Conservation (phyloP, 2,797 vertebrate species). For the Sebastes oblongus region DNA sequence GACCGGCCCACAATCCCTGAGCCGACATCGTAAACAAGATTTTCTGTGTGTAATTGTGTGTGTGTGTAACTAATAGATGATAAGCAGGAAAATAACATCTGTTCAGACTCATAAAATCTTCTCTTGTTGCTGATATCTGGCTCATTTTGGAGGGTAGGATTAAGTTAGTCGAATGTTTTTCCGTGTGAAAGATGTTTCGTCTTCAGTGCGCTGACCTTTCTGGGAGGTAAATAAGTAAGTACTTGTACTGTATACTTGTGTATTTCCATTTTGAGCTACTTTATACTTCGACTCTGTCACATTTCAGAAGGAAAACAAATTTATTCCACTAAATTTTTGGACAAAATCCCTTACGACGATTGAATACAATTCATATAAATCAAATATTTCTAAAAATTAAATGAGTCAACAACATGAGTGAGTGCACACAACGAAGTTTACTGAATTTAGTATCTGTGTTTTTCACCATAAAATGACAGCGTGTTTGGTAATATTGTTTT, state of each 20-base stretch:
- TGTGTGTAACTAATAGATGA: slow-evolving; percentile 33
- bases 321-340: too few species aligned
- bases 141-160: slow-evolving; percentile 24
- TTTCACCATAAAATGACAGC: too few species aligned
- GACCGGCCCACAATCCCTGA: slow-evolving; percentile 24
- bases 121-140: slow-evolving; percentile 20
- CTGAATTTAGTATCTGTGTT: too few species aligned
- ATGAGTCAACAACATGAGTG: too few species aligned
- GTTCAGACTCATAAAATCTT: slow-evolving; percentile 44
- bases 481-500: too few species aligned
- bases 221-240: background rate
- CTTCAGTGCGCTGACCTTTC: background rate
- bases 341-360: too few species aligned
- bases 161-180: slow-evolving; percentile 10
- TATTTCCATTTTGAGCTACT: background rate
- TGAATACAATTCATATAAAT: too few species aligned
- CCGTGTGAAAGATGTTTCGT: slow-evolving; percentile 9
- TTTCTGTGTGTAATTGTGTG: slow-evolving; percentile 28
- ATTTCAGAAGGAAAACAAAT: background rate
- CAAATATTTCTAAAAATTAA: too few species aligned
- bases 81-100: slow-evolving; percentile 43
- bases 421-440: too few species aligned
- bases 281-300: background rate
- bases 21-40: slow-evolving; percentile 53
- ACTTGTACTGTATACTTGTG: background rate